phyloP scores from a whole-genome alignment of 2,113 vertebrate species.

The Pangasianodon gigas region DNA sequence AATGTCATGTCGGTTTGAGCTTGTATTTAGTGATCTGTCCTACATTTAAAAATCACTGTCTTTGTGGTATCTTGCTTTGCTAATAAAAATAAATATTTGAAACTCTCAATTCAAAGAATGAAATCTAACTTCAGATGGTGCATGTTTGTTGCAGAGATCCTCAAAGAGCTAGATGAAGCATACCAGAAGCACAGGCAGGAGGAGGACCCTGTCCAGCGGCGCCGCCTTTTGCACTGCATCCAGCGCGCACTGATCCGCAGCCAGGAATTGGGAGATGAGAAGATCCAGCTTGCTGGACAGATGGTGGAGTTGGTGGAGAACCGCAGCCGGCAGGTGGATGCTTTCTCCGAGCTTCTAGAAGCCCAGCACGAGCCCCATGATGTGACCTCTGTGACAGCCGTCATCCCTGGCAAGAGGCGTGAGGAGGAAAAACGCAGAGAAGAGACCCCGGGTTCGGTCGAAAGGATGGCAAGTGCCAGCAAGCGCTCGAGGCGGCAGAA shows the following conservation, averaged over 20 bases:
- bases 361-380: constrained; percentile 83
- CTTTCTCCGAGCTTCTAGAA: constrained; percentile 86
- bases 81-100: not conserved
- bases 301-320: constrained; percentile 97
- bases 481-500: constrained; percentile 90
- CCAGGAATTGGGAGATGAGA: constrained; percentile 94
- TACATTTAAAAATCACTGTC: not conserved
- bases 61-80: not conserved
- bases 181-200: constrained; percentile 88
- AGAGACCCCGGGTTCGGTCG: constrained; percentile 76
- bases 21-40: not conserved
- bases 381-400: constrained; percentile 47
- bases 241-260: constrained; percentile 91
- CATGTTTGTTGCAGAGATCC: constrained; percentile 78
- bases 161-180: constrained; percentile 91
- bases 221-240: constrained; percentile 84
- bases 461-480: constrained; percentile 78
- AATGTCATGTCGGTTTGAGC: not conserved
- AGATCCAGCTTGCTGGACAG: constrained; percentile 94
- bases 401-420: constrained; percentile 66
- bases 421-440: constrained; percentile 83
- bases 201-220: constrained; percentile 81
- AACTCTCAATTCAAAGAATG: not conserved
- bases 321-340: constrained; percentile 88
- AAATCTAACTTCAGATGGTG: not conserved